These are phyloP conservation scores for Axis porcinus DNA, from an alignment of 2,113 vertebrate genomes.

Conservation along the genomic window DNA sequence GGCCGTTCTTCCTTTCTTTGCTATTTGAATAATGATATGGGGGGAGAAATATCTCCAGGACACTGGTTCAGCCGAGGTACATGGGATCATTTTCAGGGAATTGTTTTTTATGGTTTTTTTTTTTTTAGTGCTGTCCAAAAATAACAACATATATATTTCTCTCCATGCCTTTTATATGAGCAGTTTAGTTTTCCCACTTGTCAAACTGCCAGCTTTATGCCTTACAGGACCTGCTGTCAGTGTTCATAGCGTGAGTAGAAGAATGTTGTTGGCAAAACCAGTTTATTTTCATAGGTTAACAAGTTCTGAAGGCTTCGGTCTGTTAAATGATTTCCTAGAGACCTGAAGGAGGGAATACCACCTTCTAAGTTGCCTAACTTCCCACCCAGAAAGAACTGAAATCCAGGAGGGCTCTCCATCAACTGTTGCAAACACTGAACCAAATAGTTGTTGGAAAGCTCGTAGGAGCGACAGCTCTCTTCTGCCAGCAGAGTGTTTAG, in stretches of 20 bases:
- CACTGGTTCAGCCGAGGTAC: constrained; percentile 30
- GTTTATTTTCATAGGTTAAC: constrained; percentile 43
- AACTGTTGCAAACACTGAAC: constrained; percentile 9
- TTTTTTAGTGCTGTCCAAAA: constrained; percentile 47
- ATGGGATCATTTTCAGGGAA: constrained; percentile 47
- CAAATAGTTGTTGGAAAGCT: not conserved
- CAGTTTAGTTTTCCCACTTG: constrained; percentile 36
- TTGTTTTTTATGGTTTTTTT: constrained; percentile 35
- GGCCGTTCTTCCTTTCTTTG: not conserved
- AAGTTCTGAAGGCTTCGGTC: not conserved
- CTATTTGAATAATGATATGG: constrained; percentile 54
- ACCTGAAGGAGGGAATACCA: not conserved
- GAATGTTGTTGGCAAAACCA: not conserved
- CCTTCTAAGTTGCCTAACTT: not conserved
- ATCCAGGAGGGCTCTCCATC: not conserved
- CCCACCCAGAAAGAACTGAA: not conserved
- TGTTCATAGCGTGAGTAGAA: not conserved
- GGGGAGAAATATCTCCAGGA: not conserved
- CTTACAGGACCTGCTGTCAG: not conserved
- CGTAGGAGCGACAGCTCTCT: not conserved
- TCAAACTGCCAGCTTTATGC: not conserved
- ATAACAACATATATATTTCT: constrained; percentile 28
- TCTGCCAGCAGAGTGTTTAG: not conserved
- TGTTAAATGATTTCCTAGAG: constrained; percentile 2
- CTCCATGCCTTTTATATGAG: constrained; percentile 42